Evolutionary conservation across 53 echinoderm and acorn worm genomes (phyloP), one percentile per base, ranked within the genome.

Genomic region (Pentamera pediparva): DNA sequence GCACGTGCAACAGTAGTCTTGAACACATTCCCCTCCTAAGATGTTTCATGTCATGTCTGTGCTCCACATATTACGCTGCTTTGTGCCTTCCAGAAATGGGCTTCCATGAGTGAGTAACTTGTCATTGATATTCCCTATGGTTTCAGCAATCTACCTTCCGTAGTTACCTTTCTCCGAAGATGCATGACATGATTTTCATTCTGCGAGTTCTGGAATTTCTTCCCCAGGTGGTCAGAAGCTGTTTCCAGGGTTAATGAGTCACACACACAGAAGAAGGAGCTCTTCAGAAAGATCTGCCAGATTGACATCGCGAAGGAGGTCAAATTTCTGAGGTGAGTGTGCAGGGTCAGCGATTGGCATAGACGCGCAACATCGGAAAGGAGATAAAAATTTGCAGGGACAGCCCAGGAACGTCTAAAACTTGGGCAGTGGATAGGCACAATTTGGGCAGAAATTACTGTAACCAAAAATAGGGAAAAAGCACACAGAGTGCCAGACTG

Each of bases 241-340:
- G 73, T 54, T 0, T 54, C 52, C 6, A 30, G 55, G 27, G 73
- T 72, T 1, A 53, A 17, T 33, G 12, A 15, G 6, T 35, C 51
- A 4, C 52, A 72, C 35, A 37, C 54, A n/a, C 35, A 51, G 54
- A 26, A 72, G 5, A 31, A 32, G 18, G 54, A 72, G 9, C 33
- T 72, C 5, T 61, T 62, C 45, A 29, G 48, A 15, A 32, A 62
- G 35, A 29, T 77, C n/a, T 29, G 50, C 26, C 43, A 64, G 8
- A 62, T 77, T 12, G 61, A 62, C 21, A n/a, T 62, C 32, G 58
- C 35, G 5, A 35, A 53, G 54, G 73, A 72, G 37, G 54, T 33
- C 8, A 52, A 32, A 13, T 72, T 72, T 72, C 19, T 72, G 5
- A 72, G 73, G 73, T 72, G 17, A 72, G 54, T 4, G 33, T n/a